Evolutionary conservation across 2,113 vertebrate genomes (phyloP).

Genomic region (Steatornis caripensis): DNA sequence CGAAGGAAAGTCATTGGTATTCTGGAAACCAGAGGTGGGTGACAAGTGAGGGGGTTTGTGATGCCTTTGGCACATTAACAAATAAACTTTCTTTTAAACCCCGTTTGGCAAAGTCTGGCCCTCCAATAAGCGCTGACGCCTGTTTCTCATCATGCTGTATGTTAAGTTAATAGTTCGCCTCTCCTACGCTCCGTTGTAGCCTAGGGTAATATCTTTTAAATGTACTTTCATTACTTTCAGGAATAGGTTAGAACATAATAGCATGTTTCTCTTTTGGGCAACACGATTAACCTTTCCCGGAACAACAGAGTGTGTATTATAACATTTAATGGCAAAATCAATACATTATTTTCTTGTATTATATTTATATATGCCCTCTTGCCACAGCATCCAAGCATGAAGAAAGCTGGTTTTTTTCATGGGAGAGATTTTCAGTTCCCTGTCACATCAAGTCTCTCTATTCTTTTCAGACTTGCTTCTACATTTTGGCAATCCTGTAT

Average conservation of each 20-base stretch:
- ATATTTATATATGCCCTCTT: background rate
- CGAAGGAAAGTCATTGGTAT: background rate
- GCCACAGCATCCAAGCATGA: background rate
- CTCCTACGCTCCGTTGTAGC: background rate
- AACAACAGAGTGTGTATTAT: background rate
- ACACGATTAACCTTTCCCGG: background rate
- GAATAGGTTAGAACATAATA: conserved; percentile 4
- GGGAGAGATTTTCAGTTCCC: background rate
- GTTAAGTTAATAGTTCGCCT: background rate
- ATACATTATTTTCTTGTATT: conserved; percentile 40
- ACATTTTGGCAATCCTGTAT: background rate
- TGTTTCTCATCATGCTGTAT: background rate
- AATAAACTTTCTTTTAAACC: background rate
- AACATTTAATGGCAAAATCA: conserved; percentile 31
- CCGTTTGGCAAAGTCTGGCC: background rate
- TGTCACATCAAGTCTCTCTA: background rate
- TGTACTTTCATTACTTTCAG: conserved; percentile 17
- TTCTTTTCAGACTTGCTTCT: background rate
- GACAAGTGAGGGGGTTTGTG: background rate
- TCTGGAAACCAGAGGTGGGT: background rate
- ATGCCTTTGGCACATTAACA: background rate
- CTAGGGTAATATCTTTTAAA: conserved; percentile 27
- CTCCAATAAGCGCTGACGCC: background rate
- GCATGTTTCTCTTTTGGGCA: conserved; percentile 21
- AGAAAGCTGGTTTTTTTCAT: background rate